Conservation (phyloP, 1,140 invertebrate genomes). For the Aphelenchoides besseyi region DNA sequence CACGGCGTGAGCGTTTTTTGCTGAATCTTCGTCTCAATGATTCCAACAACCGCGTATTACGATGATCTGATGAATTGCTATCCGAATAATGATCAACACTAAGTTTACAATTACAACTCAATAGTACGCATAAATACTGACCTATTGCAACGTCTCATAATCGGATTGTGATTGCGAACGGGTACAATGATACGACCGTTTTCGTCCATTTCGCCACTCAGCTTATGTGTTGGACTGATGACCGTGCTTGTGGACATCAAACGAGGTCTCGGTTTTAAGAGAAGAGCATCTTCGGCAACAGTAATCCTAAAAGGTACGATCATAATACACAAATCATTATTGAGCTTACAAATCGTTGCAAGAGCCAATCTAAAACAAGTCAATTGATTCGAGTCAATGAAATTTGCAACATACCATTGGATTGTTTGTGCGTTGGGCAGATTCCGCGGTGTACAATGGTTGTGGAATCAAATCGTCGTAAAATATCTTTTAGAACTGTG, state of each 20-base stretch:
- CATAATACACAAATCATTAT: conserved; percentile 16
- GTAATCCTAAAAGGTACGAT: conserved; percentile 20
- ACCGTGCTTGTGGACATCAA: conserved; percentile 41
- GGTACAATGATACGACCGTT: conserved; percentile 28
- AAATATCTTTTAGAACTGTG: too few species aligned
- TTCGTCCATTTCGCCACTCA: background rate
- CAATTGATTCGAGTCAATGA: too few species aligned
- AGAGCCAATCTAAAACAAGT: too few species aligned
- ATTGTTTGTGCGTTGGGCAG: conserved; percentile 42
- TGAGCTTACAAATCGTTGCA: conserved; percentile 42
- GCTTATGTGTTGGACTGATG: background rate
- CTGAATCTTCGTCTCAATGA: conserved; percentile 16
- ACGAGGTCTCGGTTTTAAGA: conserved; percentile 43
- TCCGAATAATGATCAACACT: conserved; percentile 15
- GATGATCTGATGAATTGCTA: background rate
- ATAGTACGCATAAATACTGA: background rate
- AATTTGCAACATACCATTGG: too few species aligned
- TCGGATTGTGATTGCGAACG: conserved; percentile 40
- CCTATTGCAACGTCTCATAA: background rate
- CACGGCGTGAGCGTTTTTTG: conserved; percentile 1
- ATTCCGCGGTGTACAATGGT: conserved; percentile 46
- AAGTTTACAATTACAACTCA: background rate
- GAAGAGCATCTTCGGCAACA: conserved; percentile 39
- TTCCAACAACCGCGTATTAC: background rate
- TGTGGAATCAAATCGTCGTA: conserved; percentile 42